phyloP scores from a whole-genome alignment of 2,888 invertebrate species.

The Lithophane semibrunnea region DNA sequence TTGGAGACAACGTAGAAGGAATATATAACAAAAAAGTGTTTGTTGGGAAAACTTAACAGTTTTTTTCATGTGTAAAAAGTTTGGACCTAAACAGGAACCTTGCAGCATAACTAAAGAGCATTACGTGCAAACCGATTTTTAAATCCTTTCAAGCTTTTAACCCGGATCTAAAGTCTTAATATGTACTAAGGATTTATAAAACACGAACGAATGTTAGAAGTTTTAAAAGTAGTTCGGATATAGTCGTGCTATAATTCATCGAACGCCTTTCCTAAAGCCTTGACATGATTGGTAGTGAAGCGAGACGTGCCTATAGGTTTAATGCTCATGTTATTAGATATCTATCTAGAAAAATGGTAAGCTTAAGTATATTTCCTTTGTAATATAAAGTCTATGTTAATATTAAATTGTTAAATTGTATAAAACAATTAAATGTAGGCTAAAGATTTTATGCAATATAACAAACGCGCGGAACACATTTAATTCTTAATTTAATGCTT shows the following conservation, averaged over 20 bases:
- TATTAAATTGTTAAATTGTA: background rate
- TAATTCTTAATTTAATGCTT: constrained; percentile 23
- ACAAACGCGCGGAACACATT: constrained; percentile 14
- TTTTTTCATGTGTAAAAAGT: constrained; percentile 26
- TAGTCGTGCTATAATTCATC: constrained; percentile 64
- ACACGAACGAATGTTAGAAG: constrained; percentile 20
- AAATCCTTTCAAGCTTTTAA: constrained; percentile 10
- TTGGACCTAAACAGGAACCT: constrained; percentile 23
- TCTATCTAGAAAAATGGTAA: constrained; percentile 31
- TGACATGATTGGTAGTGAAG: constrained; percentile 70
- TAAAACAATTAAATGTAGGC: constrained; percentile 2
- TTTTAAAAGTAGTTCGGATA: constrained; percentile 49
- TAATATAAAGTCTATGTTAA: background rate
- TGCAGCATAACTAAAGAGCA: constrained; percentile 37
- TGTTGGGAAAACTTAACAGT: constrained; percentile 5
- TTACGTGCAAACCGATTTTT: constrained; percentile 11
- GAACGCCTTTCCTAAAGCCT: constrained; percentile 74
- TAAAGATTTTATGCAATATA: constrained; percentile 31
- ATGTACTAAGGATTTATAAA: constrained; percentile 13
- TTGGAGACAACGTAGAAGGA: background rate
- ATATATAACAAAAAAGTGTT: constrained; percentile 15
- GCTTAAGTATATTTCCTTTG: background rate
- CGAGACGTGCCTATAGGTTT: constrained; percentile 61
- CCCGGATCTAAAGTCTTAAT: constrained; percentile 14
- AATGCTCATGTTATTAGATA: constrained; percentile 43